Evolutionary conservation across 2,113 vertebrate species (phyloP).

Genomic region (Chloebia gouldiae): DNA sequence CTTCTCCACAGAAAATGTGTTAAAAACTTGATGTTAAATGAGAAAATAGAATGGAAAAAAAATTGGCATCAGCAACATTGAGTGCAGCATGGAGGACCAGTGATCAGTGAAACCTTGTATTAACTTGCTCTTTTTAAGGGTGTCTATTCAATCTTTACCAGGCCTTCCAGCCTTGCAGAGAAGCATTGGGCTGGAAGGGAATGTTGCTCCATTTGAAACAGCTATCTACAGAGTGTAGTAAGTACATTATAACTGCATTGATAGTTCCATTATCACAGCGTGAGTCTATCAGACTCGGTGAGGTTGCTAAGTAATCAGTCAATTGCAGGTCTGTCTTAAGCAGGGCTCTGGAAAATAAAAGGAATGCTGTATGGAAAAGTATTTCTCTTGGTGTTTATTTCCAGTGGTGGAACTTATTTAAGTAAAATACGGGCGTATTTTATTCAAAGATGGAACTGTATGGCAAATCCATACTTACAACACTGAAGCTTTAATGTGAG

Average conservation of each 20-base stretch:
- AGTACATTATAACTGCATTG: conserved; percentile 61
- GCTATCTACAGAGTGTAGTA: conserved; percentile 30
- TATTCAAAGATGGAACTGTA: conserved; percentile 42
- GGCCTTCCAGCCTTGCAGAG: conserved; percentile 32
- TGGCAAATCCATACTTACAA: conserved; percentile 9
- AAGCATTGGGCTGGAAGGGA: conserved; percentile 48
- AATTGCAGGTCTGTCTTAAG: conserved; percentile 59
- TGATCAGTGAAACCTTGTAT: neutral
- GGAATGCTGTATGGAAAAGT: neutral
- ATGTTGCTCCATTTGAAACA: conserved; percentile 43
- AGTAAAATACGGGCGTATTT: conserved; percentile 50
- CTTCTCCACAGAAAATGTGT: neutral
- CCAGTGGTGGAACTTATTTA: neutral
- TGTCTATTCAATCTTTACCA: conserved; percentile 12
- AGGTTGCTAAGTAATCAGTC: conserved; percentile 71
- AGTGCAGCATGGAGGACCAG: neutral
- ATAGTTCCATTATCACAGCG: conserved; percentile 73
- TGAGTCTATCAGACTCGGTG: conserved; percentile 38
- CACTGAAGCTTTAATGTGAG: conserved; percentile 28
- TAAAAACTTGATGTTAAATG: neutral
- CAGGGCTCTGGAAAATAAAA: conserved; percentile 60
- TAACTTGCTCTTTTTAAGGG: conserved; percentile 20
- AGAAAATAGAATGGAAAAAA: neutral
- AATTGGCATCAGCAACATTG: neutral
- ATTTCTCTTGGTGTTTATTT: conserved; percentile 40